phyloP scores from a whole-genome alignment of 1,140 invertebrate genomes.

The Psilanteris sp. region DNA sequence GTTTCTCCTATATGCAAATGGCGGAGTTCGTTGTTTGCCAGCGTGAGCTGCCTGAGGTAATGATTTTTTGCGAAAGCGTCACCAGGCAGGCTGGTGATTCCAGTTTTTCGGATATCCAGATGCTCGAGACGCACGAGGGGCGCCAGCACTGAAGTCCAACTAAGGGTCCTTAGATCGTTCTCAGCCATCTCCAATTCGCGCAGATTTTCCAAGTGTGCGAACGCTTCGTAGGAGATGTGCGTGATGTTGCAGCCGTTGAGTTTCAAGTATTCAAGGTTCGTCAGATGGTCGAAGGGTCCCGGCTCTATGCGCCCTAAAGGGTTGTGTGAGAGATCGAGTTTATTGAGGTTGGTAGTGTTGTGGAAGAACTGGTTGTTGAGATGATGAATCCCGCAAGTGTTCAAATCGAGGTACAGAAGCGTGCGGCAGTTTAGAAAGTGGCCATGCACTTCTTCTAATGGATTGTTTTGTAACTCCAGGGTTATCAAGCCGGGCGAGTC shows the following conservation, averaged over 20 bases:
- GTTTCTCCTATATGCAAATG: constrained; percentile 84
- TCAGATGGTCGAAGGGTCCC: constrained; percentile 83
- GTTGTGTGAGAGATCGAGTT: constrained; percentile 85
- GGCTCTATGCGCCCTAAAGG: constrained; percentile 82
- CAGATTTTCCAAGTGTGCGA: constrained; percentile 82
- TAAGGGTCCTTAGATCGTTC: constrained; percentile 81
- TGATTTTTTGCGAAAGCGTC: constrained; percentile 84
- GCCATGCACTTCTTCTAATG: constrained; percentile 82
- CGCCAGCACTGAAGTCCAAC: constrained; percentile 83
- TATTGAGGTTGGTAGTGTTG: constrained; percentile 84
- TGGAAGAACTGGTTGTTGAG: constrained; percentile 84
- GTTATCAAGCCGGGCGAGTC: constrained; percentile 85
- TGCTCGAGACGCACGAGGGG: constrained; percentile 83
- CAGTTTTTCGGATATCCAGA: constrained; percentile 83
- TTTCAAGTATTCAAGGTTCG: constrained; percentile 83
- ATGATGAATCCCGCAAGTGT: constrained; percentile 82
- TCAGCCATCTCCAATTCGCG: constrained; percentile 84
- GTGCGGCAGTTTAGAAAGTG: constrained; percentile 84
- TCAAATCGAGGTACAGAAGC: constrained; percentile 85
- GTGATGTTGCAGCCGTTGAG: constrained; percentile 84
- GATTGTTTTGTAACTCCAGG: constrained; percentile 86
- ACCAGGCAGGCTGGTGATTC: constrained; percentile 83
- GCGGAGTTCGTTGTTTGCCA: constrained; percentile 84
- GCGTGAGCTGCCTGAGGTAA: constrained; percentile 83
- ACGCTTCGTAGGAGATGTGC: constrained; percentile 81